Percentiles rank a stretch among this genome's conserved stretches.
These are phyloP conservation scores for Amblyopsis rosae DNA, from an alignment of 2,113 vertebrate species.

Conservation along the genomic window DNA sequence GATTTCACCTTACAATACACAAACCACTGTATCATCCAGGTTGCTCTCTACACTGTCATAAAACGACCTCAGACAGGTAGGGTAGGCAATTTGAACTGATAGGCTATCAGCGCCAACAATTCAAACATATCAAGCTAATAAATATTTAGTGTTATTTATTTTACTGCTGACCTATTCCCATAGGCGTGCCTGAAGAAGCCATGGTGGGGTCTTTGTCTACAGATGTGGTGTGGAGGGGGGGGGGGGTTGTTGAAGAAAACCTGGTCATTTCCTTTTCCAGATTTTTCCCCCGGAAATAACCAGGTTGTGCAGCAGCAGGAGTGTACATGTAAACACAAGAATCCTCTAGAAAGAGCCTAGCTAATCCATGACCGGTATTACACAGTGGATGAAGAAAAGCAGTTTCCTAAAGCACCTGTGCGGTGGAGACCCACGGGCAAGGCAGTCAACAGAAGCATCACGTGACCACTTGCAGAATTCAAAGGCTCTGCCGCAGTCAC, in stretches of 20 bases:
- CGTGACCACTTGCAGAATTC: neutral
- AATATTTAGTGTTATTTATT: neutral
- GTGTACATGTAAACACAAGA: slow-evolving; percentile 13
- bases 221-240: slow-evolving; percentile 23
- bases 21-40: slow-evolving; percentile 27
- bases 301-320: too few species aligned
- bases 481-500: too few species aligned
- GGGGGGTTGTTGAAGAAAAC: slow-evolving; percentile 22
- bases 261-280: slow-evolving; percentile 48
- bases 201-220: slow-evolving; percentile 44
- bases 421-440: neutral
- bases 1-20: slow-evolving; percentile 5
- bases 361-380: neutral
- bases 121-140: too few species aligned
- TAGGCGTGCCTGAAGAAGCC: slow-evolving; percentile 17
- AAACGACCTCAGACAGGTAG: neutral
- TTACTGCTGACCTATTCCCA: slow-evolving; percentile 12
- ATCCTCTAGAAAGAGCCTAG: neutral
- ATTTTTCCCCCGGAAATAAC: neutral
- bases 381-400: neutral
- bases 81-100: neutral
- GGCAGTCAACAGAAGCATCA: neutral
- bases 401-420: neutral
- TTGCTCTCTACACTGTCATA: slow-evolving; percentile 4
- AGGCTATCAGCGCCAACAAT: too few species aligned